Evolutionary conservation across 2,888 invertebrate species (phyloP).

Genomic region (Ametastegia equiseti): DNA sequence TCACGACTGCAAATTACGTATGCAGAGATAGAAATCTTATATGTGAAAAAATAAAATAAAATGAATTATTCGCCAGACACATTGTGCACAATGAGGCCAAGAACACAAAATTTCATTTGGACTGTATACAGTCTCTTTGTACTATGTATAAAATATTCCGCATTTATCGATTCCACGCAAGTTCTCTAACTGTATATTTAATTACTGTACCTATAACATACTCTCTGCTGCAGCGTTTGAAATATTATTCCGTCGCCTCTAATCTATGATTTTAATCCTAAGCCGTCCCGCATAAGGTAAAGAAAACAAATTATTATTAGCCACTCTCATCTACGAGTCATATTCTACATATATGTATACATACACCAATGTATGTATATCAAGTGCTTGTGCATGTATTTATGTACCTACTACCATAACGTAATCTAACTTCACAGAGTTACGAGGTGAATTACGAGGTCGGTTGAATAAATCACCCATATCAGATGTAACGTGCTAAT

Average conservation of each 20-base stretch:
- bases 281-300: neutral
- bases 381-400: no score
- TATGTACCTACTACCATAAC: neutral
- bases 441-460: neutral
- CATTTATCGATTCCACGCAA: no score
- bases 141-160: no score
- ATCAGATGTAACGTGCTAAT: conserved; percentile 10
- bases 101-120: no score
- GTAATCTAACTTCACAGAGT: neutral
- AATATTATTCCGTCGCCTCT: neutral
- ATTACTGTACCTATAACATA: neutral
- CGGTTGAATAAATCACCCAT: neutral
- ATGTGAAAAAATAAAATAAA: no score
- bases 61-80: no score
- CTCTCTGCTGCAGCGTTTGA: neutral
- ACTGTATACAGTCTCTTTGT: no score
- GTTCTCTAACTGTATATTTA: no score
- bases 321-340: neutral
- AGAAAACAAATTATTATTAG: neutral
- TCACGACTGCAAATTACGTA: no score
- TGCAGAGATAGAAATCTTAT: no score
- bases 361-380: neutral
- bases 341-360: neutral
- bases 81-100: no score
- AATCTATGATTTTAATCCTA: conserved; percentile 10